phyloP scores from a whole-genome alignment of 1,140 invertebrate species.

The Euglossa dilemma region DNA sequence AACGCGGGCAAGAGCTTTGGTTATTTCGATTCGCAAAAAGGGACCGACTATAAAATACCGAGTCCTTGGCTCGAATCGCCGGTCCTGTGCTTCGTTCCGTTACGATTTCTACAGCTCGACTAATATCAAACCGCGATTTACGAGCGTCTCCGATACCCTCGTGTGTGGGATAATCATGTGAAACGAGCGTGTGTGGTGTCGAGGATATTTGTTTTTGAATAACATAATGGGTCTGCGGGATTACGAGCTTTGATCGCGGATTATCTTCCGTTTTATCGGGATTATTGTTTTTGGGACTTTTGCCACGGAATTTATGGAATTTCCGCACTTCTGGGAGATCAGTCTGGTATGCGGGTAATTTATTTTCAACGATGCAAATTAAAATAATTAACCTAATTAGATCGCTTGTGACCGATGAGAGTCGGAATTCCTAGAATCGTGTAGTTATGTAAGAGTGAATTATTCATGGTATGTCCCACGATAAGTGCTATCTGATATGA shows the following conservation, averaged over 20 bases:
- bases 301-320: too few species aligned
- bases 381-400: too few species aligned
- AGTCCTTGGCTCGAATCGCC: neutral
- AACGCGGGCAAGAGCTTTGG: constrained; percentile 16
- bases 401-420: too few species aligned
- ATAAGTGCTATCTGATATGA: too few species aligned
- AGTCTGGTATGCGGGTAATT: too few species aligned
- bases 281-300: neutral
- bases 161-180: neutral
- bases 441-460: too few species aligned
- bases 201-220: neutral
- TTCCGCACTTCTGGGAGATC: too few species aligned
- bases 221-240: neutral
- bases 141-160: too few species aligned
- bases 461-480: too few species aligned
- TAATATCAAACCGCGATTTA: neutral
- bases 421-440: too few species aligned
- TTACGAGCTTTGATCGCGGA: neutral
- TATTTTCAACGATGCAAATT: too few species aligned
- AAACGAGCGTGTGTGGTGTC: too few species aligned
- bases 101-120: neutral
- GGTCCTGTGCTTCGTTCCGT: neutral
- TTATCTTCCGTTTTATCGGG: neutral
- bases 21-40: constrained; percentile 59
- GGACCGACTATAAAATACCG: constrained; percentile 41